Conservation (phyloP, 2,113 vertebrate genomes). For the Uria lomvia region DNA sequence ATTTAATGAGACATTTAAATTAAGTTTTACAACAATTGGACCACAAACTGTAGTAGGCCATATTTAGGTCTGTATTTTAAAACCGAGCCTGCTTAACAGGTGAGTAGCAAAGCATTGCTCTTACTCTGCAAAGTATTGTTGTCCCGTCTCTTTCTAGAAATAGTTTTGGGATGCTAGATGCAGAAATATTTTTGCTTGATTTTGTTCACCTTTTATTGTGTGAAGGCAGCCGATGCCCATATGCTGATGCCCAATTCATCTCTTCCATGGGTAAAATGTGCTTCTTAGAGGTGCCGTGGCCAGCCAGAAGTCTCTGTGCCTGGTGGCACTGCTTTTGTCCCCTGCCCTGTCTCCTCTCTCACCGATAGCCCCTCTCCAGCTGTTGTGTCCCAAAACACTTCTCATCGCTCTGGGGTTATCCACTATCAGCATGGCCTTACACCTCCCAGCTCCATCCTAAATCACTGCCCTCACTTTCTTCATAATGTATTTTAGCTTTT, state of each 20-base stretch:
- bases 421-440: neutral
- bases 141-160: neutral
- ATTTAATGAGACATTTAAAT: neutral
- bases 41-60: neutral
- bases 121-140: neutral
- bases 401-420: fast-evolving
- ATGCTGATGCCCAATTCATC: neutral
- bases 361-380: neutral
- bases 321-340: fast-evolving
- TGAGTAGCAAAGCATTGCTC: neutral
- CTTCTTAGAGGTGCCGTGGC: neutral
- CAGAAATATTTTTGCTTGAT: neutral
- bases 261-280: neutral
- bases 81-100: neutral
- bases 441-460: neutral
- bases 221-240: neutral
- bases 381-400: neutral
- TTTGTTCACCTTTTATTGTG: neutral
- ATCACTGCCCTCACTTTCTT: neutral
- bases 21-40: neutral
- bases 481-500: neutral
- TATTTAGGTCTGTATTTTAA: neutral
- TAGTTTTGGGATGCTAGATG: neutral
- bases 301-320: neutral
- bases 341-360: neutral